phyloP scores from a whole-genome alignment of 2,888 invertebrate genomes.

The Zaprionus bogoriensis region DNA sequence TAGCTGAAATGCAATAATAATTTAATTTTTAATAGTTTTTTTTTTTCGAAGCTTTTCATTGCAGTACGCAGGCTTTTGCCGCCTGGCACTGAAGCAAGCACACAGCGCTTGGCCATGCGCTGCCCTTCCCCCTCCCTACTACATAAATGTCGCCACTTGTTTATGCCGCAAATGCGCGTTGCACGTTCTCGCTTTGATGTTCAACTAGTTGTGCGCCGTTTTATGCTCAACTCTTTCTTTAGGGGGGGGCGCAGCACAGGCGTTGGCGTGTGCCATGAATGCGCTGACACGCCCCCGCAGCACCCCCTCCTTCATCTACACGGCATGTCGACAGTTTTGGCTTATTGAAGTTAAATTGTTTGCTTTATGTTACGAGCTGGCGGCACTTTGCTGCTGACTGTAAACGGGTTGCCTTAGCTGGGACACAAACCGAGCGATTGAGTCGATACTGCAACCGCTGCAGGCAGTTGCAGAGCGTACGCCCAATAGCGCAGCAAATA shows the following conservation, averaged over 20 bases:
- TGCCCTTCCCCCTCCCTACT: background rate
- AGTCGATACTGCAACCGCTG: background rate
- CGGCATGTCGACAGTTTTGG: constrained; percentile 16
- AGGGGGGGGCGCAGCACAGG: constrained; percentile 8
- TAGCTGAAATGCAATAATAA: no score
- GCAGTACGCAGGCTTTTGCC: no score
- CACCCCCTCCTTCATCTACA: background rate
- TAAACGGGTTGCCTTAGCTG: constrained; percentile 16
- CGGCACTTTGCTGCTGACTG: no score
- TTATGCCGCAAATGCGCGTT: constrained; percentile 56
- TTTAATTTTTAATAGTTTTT: no score
- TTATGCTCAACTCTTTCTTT: constrained; percentile 24
- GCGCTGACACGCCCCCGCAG: background rate
- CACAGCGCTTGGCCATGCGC: constrained; percentile 3
- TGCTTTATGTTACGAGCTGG: constrained; percentile 56
- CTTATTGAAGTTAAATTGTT: constrained; percentile 69
- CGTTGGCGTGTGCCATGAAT: constrained; percentile 44
- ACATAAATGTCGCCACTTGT: constrained; percentile 61
- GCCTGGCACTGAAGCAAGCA: no score
- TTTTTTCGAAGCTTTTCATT: no score
- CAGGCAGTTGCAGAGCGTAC: background rate
- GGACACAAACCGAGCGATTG: constrained; percentile 21
- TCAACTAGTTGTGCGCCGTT: constrained; percentile 59
- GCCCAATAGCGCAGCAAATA: background rate
- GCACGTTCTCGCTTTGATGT: constrained; percentile 63